These are phyloP conservation scores for Xylocopa sonorina DNA, from an alignment of 1,140 invertebrate species.

Conservation along the genomic window DNA sequence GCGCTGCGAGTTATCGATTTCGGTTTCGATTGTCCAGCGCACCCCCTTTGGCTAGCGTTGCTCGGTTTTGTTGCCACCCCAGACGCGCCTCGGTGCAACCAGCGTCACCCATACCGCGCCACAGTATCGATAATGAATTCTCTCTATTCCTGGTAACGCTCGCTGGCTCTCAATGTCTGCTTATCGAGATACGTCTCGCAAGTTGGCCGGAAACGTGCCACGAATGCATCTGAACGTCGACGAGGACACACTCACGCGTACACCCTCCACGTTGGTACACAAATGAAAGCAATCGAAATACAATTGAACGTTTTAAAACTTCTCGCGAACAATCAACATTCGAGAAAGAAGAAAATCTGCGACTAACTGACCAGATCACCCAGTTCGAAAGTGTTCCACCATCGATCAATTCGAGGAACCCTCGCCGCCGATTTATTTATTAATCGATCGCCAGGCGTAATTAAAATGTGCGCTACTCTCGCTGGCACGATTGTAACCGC, in stretches of 20 bases:
- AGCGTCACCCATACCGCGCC: slow-evolving; percentile 23
- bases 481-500: neutral
- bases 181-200: slow-evolving; percentile 13
- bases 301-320: too few species aligned
- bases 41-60: neutral
- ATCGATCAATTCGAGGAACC: neutral
- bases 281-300: too few species aligned
- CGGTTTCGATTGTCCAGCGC: slow-evolving; percentile 52
- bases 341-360: neutral
- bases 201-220: slow-evolving; percentile 38
- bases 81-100: slow-evolving; percentile 26
- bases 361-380: too few species aligned
- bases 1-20: slow-evolving; percentile 56
- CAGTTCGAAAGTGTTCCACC: neutral
- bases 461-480: slow-evolving; percentile 25
- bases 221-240: too few species aligned
- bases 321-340: neutral
- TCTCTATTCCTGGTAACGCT: neutral
- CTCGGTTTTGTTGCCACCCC: slow-evolving; percentile 48
- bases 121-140: slow-evolving; percentile 46
- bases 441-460: slow-evolving; percentile 15
- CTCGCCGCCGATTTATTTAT: slow-evolving; percentile 32
- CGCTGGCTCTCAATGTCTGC: slow-evolving; percentile 14
- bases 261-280: too few species aligned
- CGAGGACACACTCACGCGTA: too few species aligned